phyloP scores from a whole-genome alignment of 1,140 invertebrate genomes.

The Drosophila malerkotliana region DNA sequence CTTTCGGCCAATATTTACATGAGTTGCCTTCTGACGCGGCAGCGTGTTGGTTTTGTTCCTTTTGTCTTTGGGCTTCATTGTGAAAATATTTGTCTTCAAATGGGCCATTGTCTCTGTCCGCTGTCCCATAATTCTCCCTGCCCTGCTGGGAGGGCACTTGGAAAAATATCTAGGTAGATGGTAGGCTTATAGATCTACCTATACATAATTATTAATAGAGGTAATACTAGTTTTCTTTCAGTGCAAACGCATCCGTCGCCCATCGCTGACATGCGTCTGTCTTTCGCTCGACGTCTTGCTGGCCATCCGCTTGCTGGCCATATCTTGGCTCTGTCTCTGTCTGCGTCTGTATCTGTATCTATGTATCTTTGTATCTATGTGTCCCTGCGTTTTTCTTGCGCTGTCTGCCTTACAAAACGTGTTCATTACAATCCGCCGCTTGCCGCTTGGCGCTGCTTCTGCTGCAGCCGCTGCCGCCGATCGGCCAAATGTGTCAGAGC shows the following conservation, averaged over 20 bases:
- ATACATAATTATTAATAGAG: background rate
- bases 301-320: slow-evolving; percentile 22
- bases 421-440: slow-evolving; percentile 61
- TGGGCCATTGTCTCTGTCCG: slow-evolving; percentile 43
- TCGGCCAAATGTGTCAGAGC: slow-evolving; percentile 82
- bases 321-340: slow-evolving; percentile 19
- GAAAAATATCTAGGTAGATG: background rate
- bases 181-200: too few species aligned
- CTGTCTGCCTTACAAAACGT: slow-evolving; percentile 61
- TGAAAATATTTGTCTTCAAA: slow-evolving; percentile 65
- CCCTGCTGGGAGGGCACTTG: background rate
- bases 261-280: slow-evolving; percentile 46
- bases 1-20: slow-evolving; percentile 62
- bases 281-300: slow-evolving; percentile 27
- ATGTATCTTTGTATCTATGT: slow-evolving; percentile 21
- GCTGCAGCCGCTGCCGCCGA: slow-evolving; percentile 62
- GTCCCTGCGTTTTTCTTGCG: slow-evolving; percentile 41
- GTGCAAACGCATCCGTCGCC: slow-evolving; percentile 33
- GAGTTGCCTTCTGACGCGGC: slow-evolving; percentile 41
- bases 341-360: slow-evolving; percentile 29
- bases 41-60: slow-evolving; percentile 36
- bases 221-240: background rate
- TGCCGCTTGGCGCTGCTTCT: slow-evolving; percentile 46
- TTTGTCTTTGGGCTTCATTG: slow-evolving; percentile 49
- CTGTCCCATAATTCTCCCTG: background rate